Conservation (phyloP, 2,797 vertebrate genomes). For the Chiloscyllium punctatum region DNA sequence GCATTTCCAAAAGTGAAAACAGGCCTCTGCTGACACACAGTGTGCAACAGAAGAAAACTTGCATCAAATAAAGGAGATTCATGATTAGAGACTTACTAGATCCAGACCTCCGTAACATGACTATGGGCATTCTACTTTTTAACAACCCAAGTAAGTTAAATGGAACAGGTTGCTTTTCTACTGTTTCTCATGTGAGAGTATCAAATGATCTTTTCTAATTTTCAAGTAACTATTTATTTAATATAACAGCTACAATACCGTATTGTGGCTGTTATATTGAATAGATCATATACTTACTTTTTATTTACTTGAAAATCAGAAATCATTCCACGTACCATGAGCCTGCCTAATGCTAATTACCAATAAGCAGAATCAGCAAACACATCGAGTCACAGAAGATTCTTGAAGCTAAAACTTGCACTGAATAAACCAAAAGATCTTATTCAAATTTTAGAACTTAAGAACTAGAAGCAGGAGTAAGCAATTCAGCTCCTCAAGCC, state of each 20-base stretch:
- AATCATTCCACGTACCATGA: neutral
- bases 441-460: neutral
- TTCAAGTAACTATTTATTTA: neutral
- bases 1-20: neutral
- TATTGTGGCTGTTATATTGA: too few relatives aligned
- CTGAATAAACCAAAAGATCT: neutral
- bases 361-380: neutral
- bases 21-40: neutral
- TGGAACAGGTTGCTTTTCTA: neutral
- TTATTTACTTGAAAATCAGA: too few relatives aligned
- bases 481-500: too few relatives aligned
- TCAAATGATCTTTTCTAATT: neutral
- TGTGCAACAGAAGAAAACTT: neutral
- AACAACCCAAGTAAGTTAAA: neutral
- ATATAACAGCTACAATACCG: neutral
- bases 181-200: neutral
- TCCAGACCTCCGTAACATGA: neutral
- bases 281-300: too few relatives aligned
- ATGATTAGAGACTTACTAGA: neutral
- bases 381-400: neutral
- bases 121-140: neutral
- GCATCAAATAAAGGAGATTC: neutral
- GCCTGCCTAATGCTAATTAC: neutral
- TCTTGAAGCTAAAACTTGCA: neutral
- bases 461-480: too few relatives aligned